Conservation (phyloP, 2,113 vertebrate genomes). For the Phasianus colchicus region DNA sequence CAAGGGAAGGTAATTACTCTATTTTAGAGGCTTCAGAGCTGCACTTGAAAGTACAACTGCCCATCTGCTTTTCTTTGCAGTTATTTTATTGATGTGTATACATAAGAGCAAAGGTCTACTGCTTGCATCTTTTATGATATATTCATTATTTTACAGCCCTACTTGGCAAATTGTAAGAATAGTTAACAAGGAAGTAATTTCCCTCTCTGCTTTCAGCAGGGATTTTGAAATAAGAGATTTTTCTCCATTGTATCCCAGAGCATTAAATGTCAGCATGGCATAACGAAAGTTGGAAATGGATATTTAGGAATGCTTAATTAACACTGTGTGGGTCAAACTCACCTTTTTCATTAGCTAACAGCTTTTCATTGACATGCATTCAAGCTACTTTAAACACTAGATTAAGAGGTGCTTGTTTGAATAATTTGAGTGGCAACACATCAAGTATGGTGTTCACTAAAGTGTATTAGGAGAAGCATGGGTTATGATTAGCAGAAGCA, state of each 20-base stretch:
- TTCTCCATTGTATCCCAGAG: neutral
- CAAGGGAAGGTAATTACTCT: neutral
- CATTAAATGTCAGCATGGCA: neutral
- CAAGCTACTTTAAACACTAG: neutral
- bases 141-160: constrained; percentile 25
- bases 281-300: constrained; percentile 6
- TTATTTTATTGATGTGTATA: neutral
- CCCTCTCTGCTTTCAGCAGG: neutral
- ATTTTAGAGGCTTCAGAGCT: neutral
- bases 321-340: neutral
- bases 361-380: neutral
- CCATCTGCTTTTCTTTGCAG: constrained; percentile 8
- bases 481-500: neutral
- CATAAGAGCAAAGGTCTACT: neutral
- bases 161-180: neutral
- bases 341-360: neutral
- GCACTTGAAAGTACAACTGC: neutral
- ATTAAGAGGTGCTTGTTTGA: neutral
- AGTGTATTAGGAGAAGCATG: neutral
- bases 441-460: neutral
- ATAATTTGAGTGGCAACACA: neutral
- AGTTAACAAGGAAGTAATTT: neutral
- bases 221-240: constrained; percentile 24
- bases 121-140: neutral
- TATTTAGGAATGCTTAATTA: constrained; percentile 35